These are phyloP conservation scores for Drosophila erecta DNA, from an alignment of 1,140 invertebrate species.

Conservation along the genomic window DNA sequence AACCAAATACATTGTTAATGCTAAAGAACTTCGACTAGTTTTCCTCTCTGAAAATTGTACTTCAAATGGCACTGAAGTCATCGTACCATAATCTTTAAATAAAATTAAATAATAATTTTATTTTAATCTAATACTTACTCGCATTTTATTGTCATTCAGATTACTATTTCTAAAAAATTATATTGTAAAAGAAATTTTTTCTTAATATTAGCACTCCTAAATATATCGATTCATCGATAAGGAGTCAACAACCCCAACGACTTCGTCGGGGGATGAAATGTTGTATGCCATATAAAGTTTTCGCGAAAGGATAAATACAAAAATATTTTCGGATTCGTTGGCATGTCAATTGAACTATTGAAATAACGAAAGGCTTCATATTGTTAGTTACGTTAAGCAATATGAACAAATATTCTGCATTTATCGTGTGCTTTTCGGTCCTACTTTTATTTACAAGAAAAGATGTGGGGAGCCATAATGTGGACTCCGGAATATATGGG, in stretches of 20 bases:
- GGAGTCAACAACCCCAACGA: conserved; percentile 19
- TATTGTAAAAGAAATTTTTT: background rate
- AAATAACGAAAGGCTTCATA: conserved; percentile 11
- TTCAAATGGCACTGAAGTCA: background rate
- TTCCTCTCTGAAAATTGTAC: background rate
- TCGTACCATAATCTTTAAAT: too few relatives aligned
- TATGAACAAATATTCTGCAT: conserved; percentile 15
- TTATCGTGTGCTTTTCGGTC: conserved; percentile 9
- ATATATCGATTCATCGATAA: conserved; percentile 34
- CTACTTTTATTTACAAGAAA: conserved; percentile 1
- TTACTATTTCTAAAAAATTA: background rate
- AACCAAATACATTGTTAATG: conserved; percentile 14
- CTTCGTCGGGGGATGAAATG: conserved; percentile 28
- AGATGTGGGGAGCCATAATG: conserved; percentile 11
- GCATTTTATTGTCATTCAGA: too few relatives aligned
- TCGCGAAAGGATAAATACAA: conserved; percentile 40
- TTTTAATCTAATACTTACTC: too few relatives aligned
- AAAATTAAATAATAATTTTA: too few relatives aligned
- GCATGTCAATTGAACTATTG: conserved; percentile 26
- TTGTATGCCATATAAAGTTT: conserved; percentile 30
- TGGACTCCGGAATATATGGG: conserved; percentile 37
- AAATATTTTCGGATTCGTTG: conserved; percentile 29
- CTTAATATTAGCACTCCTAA: background rate
- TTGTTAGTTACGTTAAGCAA: conserved; percentile 10
- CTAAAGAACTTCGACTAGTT: background rate